A percentile compares a stretch with the other conserved stretches of the same genome.
Conservation (phyloP, 2,797 vertebrate species). For the Amblyraja radiata region DNA sequence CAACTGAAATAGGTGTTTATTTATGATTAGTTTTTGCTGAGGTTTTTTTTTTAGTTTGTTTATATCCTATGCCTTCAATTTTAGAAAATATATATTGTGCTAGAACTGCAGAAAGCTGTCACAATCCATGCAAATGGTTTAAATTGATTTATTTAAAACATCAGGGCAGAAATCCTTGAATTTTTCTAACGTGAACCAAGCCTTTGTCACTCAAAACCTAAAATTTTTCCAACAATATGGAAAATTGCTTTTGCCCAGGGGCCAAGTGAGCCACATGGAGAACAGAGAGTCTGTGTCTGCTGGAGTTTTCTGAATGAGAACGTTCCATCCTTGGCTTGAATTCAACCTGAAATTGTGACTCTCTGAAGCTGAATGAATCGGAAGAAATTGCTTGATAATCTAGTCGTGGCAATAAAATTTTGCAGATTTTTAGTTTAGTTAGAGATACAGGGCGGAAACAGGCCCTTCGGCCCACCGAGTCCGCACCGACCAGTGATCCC, state of each 20-base stretch:
- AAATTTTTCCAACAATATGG: not conserved
- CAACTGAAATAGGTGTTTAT: not conserved
- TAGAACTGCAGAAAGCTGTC: not conserved
- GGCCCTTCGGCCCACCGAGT: too few relatives aligned
- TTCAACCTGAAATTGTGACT: not conserved
- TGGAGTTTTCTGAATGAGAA: not conserved
- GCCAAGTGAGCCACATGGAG: not conserved
- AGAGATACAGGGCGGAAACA: too few relatives aligned
- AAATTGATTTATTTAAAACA: constrained; percentile 14
- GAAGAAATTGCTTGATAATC: not conserved
- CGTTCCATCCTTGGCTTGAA: not conserved
- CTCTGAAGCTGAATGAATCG: not conserved
- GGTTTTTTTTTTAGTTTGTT: not conserved
- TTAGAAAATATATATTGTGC: not conserved
- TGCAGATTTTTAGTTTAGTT: too few relatives aligned
- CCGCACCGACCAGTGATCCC: too few relatives aligned
- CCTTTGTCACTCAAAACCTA: not conserved
- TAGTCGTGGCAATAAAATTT: not conserved
- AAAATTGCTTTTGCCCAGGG: not conserved
- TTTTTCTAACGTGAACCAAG: not conserved
- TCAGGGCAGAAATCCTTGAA: not conserved
- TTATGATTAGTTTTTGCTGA: not conserved
- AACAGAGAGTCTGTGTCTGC: not conserved
- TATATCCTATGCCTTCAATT: not conserved
- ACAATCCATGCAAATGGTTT: not conserved